Base-by-base conservation (phyloP, 1,140 invertebrate species). In the Drosophila miranda region DNA sequence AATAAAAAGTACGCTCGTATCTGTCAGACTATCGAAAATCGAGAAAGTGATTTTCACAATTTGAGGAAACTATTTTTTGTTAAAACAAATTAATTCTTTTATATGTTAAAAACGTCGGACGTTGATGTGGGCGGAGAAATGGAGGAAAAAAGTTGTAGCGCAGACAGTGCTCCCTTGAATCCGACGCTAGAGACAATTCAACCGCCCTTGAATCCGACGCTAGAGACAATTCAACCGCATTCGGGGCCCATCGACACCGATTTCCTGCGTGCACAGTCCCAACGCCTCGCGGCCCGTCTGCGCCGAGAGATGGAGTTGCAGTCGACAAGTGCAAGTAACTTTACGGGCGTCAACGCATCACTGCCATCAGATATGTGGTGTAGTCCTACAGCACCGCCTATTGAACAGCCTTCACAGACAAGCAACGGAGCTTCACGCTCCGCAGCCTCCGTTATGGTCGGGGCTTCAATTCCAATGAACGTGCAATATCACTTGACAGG, bases 101-200 rank as follows among this genome's bases (percentile, higher is more conserved):
- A 38, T 4, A 81, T 82, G 79, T 83, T 80, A 14, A 72, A 75
- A 56, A 57, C 70, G 41, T 78, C 75, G 49, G 78, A 70, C 70
- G 59, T 58, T 43, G 55, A 60, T 34, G 49, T 71, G 42, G 56
- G 28, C 11, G 44, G 56, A 41, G 63, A 82, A 54, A 62, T 72
- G 59, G 26, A 61, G 38, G 38, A 45, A 42, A 30, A 46, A 49
- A 48, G 50, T 43, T n/a, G 51, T 38, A 54, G 28, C 56, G 59
- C 43, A 34, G 16, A 46, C 26, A 54, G 38, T 64, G 59, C 52
- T 42, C 48, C 42, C 23, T 45, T 41, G 50, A 49, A 26, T 45
- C 34, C 34, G 11, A 38, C 11, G 4, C 13, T 3, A 1, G 34
- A 13, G 34, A 13, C 34, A 3, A 8, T 9, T 30, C 34, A 34